Conservation (phyloP, 2,113 vertebrate genomes). For the Takifugu flavidus region DNA sequence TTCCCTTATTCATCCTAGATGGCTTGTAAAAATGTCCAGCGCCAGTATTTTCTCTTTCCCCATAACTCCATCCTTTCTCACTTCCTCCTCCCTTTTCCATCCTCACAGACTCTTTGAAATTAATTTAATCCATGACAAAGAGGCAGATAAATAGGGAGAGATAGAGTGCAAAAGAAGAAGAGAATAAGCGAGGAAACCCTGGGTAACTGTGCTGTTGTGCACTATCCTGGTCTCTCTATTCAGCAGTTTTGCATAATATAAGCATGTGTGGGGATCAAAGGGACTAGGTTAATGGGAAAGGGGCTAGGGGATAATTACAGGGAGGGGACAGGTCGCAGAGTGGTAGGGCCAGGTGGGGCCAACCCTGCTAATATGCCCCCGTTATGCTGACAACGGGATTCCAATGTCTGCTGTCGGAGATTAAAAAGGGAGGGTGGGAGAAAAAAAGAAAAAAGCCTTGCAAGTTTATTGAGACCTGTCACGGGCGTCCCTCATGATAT, state of each 20-base stretch:
- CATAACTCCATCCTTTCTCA: constrained; percentile 34
- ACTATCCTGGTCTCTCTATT: constrained; percentile 71
- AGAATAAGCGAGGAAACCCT: constrained; percentile 69
- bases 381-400: constrained; percentile 83
- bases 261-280: constrained; percentile 82
- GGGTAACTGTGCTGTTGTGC: constrained; percentile 75
- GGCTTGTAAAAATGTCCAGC: constrained; percentile 67
- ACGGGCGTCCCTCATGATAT: constrained; percentile 47
- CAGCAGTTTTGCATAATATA: constrained; percentile 85
- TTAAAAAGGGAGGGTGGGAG: constrained; percentile 61
- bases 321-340: constrained; percentile 75
- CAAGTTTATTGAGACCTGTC: constrained; percentile 73
- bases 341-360: constrained; percentile 74
- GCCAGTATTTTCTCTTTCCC: constrained; percentile 53
- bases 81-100: constrained; percentile 50
- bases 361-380: constrained; percentile 77
- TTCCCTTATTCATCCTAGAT: constrained; percentile 64
- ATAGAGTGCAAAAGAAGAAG: constrained; percentile 66
- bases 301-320: constrained; percentile 80
- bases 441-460: constrained; percentile 55
- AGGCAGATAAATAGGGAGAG: constrained; percentile 66
- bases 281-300: constrained; percentile 82
- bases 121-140: constrained; percentile 78
- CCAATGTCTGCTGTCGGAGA: constrained; percentile 72
- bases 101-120: constrained; percentile 74